A percentile compares a stretch with the other conserved stretches of the same genome.
phyloP scores from a whole-genome alignment of 2,113 vertebrate genomes.

The Poeciliopsis occidentalis region DNA sequence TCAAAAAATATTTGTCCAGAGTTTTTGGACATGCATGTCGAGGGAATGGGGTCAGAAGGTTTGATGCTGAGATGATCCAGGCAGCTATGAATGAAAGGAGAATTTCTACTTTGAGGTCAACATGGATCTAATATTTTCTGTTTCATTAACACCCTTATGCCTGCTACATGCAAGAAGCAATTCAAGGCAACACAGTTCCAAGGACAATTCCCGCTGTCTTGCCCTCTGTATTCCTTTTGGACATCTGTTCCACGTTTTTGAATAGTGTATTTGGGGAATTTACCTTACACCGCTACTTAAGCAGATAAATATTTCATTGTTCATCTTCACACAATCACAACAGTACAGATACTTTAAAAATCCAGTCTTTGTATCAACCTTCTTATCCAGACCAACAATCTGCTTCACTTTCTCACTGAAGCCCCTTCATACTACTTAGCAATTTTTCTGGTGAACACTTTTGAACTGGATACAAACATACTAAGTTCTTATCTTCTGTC shows the following conservation, averaged over 20 bases:
- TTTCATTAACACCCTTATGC: constrained; percentile 44
- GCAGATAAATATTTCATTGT: constrained; percentile 1
- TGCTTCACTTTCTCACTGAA: constrained; percentile 54
- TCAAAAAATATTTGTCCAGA: constrained; percentile 78
- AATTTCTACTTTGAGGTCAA: constrained; percentile 53
- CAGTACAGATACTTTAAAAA: constrained; percentile 11
- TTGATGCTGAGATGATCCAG: constrained; percentile 55
- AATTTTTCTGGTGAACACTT: constrained; percentile 42
- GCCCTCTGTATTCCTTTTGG: too few species aligned
- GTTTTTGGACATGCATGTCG: constrained; percentile 64
- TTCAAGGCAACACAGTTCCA: not conserved
- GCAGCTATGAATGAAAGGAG: constrained; percentile 51
- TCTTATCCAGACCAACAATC: constrained; percentile 12
- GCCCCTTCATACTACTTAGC: constrained; percentile 59
- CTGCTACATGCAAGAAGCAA: constrained; percentile 6
- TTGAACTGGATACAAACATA: not conserved
- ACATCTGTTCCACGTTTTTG: too few species aligned
- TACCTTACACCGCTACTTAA: constrained; percentile 11
- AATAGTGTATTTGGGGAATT: not conserved
- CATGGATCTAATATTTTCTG: constrained; percentile 49
- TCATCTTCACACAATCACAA: constrained; percentile 4
- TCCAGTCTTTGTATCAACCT: constrained; percentile 1
- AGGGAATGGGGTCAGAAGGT: constrained; percentile 39
- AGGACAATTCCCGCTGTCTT: not conserved
- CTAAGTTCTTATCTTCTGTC: too few species aligned